Percentiles rank a stretch among this genome's conserved stretches.
Evolutionary conservation across 2,113 vertebrate genomes (phyloP).

Genomic region (Corythoichthys intestinalis): DNA sequence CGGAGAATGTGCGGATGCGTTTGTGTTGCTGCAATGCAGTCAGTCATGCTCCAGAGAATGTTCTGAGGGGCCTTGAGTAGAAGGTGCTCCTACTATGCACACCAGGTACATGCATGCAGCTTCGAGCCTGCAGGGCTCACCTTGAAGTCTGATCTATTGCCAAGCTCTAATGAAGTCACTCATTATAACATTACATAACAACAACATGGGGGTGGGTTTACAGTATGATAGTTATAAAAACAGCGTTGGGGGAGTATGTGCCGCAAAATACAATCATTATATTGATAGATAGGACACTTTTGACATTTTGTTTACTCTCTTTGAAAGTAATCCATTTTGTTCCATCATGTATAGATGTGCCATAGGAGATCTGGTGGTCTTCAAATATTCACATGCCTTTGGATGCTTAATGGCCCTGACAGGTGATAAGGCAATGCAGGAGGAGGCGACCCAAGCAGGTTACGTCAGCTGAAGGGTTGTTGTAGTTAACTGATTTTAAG

Average conservation of each 20-base stretch:
- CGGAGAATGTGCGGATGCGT: conserved; percentile 43
- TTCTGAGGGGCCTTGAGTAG: conserved; percentile 59
- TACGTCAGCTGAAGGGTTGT: conserved; percentile 20
- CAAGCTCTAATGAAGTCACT: conserved; percentile 35
- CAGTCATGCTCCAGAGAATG: conserved; percentile 59
- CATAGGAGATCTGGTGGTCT: conserved; percentile 48
- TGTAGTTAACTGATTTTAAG: conserved; percentile 42
- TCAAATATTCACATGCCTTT: conserved; percentile 45
- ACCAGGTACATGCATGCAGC: conserved; percentile 59
- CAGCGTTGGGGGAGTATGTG: conserved; percentile 29
- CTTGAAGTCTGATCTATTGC: conserved; percentile 52
- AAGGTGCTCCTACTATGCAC: conserved; percentile 33
- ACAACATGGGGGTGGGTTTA: conserved; percentile 33
- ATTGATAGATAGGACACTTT: not conserved
- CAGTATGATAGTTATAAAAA: conserved; percentile 48
- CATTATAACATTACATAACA: conserved; percentile 56
- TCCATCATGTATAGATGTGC: conserved; percentile 25
- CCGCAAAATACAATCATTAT: not conserved
- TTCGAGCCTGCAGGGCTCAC: conserved; percentile 53
- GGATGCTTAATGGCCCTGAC: conserved; percentile 50
- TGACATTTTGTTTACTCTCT: not conserved
- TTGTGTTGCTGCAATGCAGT: conserved; percentile 63
- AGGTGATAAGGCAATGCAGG: conserved; percentile 49
- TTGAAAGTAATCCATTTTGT: not conserved
- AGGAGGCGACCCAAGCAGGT: conserved; percentile 9